A percentile compares a stretch with the other conserved stretches of the same genome.
Conservation (phyloP, 2,888 invertebrate species). For the Drosophila fulvimacula region DNA sequence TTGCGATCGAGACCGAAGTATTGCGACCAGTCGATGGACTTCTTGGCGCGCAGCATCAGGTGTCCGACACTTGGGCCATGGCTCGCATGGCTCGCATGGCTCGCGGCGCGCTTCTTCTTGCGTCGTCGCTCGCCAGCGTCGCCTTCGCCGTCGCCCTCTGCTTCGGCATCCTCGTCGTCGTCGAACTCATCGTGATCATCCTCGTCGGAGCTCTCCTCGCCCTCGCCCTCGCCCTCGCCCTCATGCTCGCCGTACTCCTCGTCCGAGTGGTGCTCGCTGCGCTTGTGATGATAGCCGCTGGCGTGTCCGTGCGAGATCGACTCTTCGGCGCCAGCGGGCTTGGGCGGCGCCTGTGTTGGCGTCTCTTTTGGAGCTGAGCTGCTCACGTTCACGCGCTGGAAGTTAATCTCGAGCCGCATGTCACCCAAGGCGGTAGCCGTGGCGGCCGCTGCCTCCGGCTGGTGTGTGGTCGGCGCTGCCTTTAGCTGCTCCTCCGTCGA, state of each 20-base stretch:
- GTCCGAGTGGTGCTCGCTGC: slow-evolving; percentile 76
- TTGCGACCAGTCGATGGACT: slow-evolving; percentile 94
- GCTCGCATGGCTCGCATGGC: slow-evolving; percentile 20
- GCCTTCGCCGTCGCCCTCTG: slow-evolving; percentile 40
- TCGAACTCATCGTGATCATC: slow-evolving; percentile 82
- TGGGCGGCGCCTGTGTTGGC: slow-evolving; percentile 11
- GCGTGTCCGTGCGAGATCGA: slow-evolving; percentile 80
- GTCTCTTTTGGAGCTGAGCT: slow-evolving; percentile 35
- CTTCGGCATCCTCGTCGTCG: slow-evolving; percentile 71
- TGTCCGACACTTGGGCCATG: slow-evolving; percentile 69
- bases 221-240: slow-evolving; percentile 70
- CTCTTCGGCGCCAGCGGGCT: slow-evolving; percentile 47
- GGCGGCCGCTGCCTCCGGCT: slow-evolving; percentile 45
- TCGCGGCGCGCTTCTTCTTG: slow-evolving; percentile 83
- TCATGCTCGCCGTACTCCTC: slow-evolving; percentile 79
- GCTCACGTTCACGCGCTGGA: slow-evolving; percentile 68
- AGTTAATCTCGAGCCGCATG: slow-evolving; percentile 72
- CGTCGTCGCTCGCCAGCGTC: slow-evolving; percentile 84
- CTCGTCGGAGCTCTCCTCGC: slow-evolving; percentile 81
- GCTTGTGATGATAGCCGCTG: slow-evolving; percentile 75
- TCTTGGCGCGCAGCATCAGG: slow-evolving; percentile 87
- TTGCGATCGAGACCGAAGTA: slow-evolving; percentile 94
- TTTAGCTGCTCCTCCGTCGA: slow-evolving; percentile 77
- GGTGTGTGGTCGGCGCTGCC: slow-evolving; percentile 44
- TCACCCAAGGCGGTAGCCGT: slow-evolving; percentile 58